Conservation (phyloP, 2,113 vertebrate species). For the Dipodomys spectabilis region DNA sequence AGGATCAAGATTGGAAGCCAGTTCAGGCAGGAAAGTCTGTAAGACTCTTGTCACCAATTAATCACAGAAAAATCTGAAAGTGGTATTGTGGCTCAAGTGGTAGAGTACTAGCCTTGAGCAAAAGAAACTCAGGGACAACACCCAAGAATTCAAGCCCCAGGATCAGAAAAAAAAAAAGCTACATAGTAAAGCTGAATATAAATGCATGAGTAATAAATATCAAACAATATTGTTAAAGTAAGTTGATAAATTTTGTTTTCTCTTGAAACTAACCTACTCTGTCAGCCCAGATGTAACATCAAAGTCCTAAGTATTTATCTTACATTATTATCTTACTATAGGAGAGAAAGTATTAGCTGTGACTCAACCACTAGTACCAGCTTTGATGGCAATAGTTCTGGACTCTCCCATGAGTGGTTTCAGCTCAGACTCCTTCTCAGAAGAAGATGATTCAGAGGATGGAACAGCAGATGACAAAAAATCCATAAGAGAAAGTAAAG, state of each 20-base stretch:
- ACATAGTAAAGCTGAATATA: neutral
- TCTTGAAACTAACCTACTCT: constrained; percentile 30
- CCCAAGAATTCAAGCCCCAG: too few relatives aligned
- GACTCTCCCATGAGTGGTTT: constrained; percentile 83
- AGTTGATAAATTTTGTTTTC: neutral
- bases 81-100: too few relatives aligned
- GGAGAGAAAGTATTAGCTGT: neutral
- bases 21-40: too few relatives aligned
- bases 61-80: too few relatives aligned
- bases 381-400: constrained; percentile 79
- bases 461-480: constrained; percentile 90
- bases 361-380: constrained; percentile 79
- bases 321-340: neutral
- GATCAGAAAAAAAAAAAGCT: neutral
- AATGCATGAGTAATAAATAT: neutral
- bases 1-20: too few relatives aligned
- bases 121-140: too few relatives aligned
- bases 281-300: neutral
- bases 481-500: constrained; percentile 93
- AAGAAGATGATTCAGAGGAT: constrained; percentile 66
- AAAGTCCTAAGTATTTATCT: constrained; percentile 7
- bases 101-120: too few relatives aligned
- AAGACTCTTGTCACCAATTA: too few relatives aligned
- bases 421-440: constrained; percentile 83
- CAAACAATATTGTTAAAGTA: constrained; percentile 38